phyloP scores from a whole-genome alignment of 2,888 invertebrate genomes.

The Blastobasis lacticolella region DNA sequence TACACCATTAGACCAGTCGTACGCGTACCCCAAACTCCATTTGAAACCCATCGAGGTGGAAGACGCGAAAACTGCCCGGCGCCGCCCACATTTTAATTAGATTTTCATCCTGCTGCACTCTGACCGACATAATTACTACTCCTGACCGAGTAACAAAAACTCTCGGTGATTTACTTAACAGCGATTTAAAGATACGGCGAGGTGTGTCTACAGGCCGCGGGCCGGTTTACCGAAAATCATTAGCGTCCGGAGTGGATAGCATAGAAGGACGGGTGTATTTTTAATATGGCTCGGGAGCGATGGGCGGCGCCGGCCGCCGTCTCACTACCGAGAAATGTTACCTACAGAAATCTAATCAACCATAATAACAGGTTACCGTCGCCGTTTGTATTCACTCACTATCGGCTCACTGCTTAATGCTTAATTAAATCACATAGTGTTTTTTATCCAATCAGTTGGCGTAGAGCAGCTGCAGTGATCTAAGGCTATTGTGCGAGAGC shows the following conservation, averaged over 20 bases:
- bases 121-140: slow-evolving; percentile 72
- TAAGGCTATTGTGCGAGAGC: slow-evolving; percentile 7
- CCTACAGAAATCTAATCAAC: slow-evolving; percentile 74
- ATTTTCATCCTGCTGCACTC: slow-evolving; percentile 69
- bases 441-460: slow-evolving; percentile 47
- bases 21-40: slow-evolving; percentile 16
- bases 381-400: slow-evolving; percentile 67
- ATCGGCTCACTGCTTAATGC: slow-evolving; percentile 61
- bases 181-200: slow-evolving; percentile 61
- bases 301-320: slow-evolving; percentile 53
- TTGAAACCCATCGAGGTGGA: slow-evolving; percentile 44
- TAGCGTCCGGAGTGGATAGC: slow-evolving; percentile 64
- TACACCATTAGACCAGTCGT: slow-evolving; percentile 11
- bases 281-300: slow-evolving; percentile 70
- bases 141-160: slow-evolving; percentile 64
- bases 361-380: slow-evolving; percentile 72
- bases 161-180: slow-evolving; percentile 66
- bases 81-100: slow-evolving; percentile 69
- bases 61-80: slow-evolving; percentile 46
- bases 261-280: slow-evolving; percentile 66
- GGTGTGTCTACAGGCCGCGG: slow-evolving; percentile 64
- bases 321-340: slow-evolving; percentile 73
- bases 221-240: slow-evolving; percentile 73
- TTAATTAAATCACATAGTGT: slow-evolving; percentile 70
- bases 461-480: slow-evolving; percentile 44